Percentiles rank a stretch among this genome's conserved stretches.
Evolutionary conservation across 2,888 invertebrate genomes (phyloP).

Genomic region (Eucera pruinosa): DNA sequence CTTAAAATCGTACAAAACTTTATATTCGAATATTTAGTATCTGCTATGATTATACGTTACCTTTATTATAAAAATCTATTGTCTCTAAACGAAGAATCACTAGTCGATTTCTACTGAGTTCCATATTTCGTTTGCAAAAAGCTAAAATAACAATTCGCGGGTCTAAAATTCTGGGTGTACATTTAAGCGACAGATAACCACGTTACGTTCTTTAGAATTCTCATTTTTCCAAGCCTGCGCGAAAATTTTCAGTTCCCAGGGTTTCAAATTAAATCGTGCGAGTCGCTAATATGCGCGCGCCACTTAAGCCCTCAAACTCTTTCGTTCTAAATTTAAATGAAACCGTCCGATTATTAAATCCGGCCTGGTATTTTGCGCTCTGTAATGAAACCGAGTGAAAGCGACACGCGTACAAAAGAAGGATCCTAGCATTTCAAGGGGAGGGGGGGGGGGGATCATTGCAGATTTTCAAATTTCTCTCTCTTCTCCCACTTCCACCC

Average conservation of each 20-base stretch:
- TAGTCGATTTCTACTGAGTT: background rate
- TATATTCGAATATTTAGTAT: background rate
- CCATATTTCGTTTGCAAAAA: background rate
- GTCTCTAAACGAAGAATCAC: too few relatives aligned
- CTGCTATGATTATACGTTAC: background rate
- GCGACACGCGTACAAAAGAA: constrained; percentile 47
- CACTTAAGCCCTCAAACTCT: constrained; percentile 42
- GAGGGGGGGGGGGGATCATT: background rate
- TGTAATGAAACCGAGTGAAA: constrained; percentile 49
- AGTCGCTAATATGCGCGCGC: constrained; percentile 43
- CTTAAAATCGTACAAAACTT: background rate
- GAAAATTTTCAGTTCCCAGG: constrained; percentile 37
- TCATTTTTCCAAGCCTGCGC: background rate
- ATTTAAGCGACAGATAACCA: constrained; percentile 22
- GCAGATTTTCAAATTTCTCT: constrained; percentile 21
- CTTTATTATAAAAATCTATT: too few relatives aligned
- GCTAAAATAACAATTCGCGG: too few relatives aligned
- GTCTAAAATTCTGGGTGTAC: background rate
- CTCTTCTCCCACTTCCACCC: too few relatives aligned
- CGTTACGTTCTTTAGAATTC: background rate
- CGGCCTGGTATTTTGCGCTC: constrained; percentile 8
- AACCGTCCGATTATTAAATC: constrained; percentile 58
- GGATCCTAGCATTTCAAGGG: background rate
- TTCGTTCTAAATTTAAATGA: constrained; percentile 50
- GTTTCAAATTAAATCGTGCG: constrained; percentile 44